phyloP scores from a whole-genome alignment of 2,888 invertebrate species.

The Acheta domesticus region DNA sequence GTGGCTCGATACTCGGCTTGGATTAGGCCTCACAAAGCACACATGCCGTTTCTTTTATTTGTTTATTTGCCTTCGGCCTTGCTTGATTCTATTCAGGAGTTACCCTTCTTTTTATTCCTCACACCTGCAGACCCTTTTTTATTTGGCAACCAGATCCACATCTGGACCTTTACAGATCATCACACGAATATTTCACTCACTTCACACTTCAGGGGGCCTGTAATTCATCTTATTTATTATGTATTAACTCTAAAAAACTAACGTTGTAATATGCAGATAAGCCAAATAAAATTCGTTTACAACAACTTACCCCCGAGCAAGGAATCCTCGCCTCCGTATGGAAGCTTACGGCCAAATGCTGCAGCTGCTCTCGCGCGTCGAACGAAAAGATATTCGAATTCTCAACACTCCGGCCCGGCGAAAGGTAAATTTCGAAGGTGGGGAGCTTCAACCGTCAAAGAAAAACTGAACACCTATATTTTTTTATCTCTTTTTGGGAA shows the following conservation, averaged over 20 bases:
- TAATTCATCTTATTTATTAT: slow-evolving; percentile 18
- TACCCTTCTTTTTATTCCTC: background rate
- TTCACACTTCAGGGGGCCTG: background rate
- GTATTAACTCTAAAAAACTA: background rate
- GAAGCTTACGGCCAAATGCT: background rate
- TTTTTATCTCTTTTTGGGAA: too few relatives aligned
- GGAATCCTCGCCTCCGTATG: background rate
- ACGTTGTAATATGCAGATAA: slow-evolving; percentile 10
- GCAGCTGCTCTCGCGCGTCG: background rate
- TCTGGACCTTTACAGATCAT: background rate
- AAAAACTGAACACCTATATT: too few relatives aligned
- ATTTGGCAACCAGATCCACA: background rate
- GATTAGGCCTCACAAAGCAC: background rate
- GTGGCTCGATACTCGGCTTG: background rate
- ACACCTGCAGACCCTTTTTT: background rate
- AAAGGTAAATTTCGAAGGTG: too few relatives aligned
- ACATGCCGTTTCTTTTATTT: background rate
- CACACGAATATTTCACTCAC: slow-evolving; percentile 1
- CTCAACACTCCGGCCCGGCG: too few relatives aligned
- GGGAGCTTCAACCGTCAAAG: too few relatives aligned
- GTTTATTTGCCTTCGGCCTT: background rate
- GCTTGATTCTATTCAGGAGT: background rate
- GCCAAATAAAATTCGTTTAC: background rate
- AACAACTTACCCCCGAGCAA: background rate
- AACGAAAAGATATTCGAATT: too few relatives aligned